A percentile compares a stretch with the other conserved stretches of the same genome.
Conservation (phyloP, 2,888 invertebrate genomes). For the Pyrochroa serraticornis region DNA sequence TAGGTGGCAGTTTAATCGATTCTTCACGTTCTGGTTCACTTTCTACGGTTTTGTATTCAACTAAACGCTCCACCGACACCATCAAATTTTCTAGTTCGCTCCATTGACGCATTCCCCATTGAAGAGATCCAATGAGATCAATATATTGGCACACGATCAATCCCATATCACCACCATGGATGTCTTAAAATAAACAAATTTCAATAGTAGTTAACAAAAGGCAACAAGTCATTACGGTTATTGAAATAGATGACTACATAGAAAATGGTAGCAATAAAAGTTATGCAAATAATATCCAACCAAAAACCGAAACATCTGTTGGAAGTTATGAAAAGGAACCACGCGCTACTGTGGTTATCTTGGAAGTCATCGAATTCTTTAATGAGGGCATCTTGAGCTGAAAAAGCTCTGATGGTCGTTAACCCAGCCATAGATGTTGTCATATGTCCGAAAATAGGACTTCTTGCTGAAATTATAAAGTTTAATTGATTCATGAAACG, state of each 20-base stretch:
- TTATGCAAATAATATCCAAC: conserved; percentile 70
- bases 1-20: conserved; percentile 59
- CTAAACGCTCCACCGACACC: conserved; percentile 48
- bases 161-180: conserved; percentile 76
- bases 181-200: conserved; percentile 50
- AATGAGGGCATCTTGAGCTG: conserved; percentile 67
- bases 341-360: conserved; percentile 75
- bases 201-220: background rate
- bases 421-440: conserved; percentile 78
- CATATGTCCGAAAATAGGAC: conserved; percentile 79
- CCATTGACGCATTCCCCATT: conserved; percentile 78
- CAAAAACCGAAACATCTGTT: conserved; percentile 75
- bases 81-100: conserved; percentile 76
- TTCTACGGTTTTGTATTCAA: conserved; percentile 47
- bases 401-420: conserved; percentile 75
- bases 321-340: conserved; percentile 70
- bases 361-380: conserved; percentile 68
- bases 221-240: conserved; percentile 37
- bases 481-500: no score
- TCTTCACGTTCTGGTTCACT: conserved; percentile 45
- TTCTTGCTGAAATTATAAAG: conserved; percentile 74
- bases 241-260: conserved; percentile 41
- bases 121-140: conserved; percentile 68
- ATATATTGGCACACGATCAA: conserved; percentile 81
- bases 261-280: conserved; percentile 62